phyloP scores from a whole-genome alignment of 64 coral and sea anemone genomes.

The Hydrozoanthus tunicans region DNA sequence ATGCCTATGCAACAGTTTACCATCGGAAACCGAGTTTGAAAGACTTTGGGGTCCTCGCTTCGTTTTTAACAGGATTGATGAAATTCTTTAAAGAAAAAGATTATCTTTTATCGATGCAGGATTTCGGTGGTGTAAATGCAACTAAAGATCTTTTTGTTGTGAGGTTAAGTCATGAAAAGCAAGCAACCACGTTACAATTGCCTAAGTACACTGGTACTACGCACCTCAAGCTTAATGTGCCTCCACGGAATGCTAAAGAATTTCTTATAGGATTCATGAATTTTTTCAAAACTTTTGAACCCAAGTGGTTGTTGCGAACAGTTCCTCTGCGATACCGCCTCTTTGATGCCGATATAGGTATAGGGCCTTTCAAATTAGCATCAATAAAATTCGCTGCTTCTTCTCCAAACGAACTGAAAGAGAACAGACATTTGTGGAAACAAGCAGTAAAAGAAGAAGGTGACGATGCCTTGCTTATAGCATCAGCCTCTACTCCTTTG shows the following conservation, averaged over 20 bases:
- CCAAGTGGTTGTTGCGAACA: constrained; percentile 62
- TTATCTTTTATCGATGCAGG: constrained; percentile 57
- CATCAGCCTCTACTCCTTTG: constrained; percentile 20
- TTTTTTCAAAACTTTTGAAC: constrained; percentile 68
- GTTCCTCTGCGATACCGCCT: constrained; percentile 65
- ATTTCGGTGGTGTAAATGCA: constrained; percentile 56
- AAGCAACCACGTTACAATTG: constrained; percentile 41
- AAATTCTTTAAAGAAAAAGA: constrained; percentile 59
- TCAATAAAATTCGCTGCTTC: constrained; percentile 68
- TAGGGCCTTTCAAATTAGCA: constrained; percentile 48
- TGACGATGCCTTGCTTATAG: constrained; percentile 61
- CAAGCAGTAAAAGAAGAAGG: constrained; percentile 47
- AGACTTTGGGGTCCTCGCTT: constrained; percentile 43
- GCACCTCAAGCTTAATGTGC: constrained; percentile 23
- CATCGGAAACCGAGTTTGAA: constrained; percentile 57
- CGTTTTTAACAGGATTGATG: constrained; percentile 54
- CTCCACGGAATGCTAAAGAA: constrained; percentile 54
- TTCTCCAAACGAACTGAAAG: constrained; percentile 63
- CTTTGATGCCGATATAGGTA: constrained; percentile 38
- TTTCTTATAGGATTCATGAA: constrained; percentile 77
- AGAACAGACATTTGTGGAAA: constrained; percentile 61
- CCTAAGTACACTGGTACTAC: constrained; percentile 37
- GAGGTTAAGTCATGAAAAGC: constrained; percentile 42
- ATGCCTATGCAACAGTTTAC: constrained; percentile 61
- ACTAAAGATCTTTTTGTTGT: constrained; percentile 62